Conservation (phyloP, 2,888 invertebrate genomes). For the Tribolium freemani region DNA sequence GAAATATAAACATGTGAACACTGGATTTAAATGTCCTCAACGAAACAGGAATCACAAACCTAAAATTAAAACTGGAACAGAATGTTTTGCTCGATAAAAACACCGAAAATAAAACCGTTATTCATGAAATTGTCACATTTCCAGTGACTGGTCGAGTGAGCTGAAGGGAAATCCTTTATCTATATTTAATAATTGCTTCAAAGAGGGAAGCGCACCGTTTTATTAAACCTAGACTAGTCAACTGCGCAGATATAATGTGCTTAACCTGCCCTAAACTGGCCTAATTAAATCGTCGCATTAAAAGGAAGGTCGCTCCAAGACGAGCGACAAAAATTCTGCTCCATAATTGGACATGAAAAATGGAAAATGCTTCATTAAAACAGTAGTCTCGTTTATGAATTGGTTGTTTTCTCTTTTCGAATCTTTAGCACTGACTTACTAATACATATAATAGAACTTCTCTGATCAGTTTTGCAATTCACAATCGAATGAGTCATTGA, state of each 20-base stretch:
- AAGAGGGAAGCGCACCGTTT: not conserved
- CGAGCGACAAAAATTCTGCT: too few relatives aligned
- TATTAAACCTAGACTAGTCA: not conserved
- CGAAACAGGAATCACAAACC: not conserved
- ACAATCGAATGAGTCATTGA: not conserved
- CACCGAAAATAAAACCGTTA: not conserved
- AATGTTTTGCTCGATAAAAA: not conserved
- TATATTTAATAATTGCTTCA: not conserved
- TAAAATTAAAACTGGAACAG: slow-evolving; percentile 13
- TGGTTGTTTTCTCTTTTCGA: too few relatives aligned
- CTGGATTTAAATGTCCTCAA: not conserved
- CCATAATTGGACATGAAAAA: too few relatives aligned
- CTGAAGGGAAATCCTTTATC: not conserved
- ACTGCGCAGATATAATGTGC: not conserved
- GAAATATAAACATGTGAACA: slow-evolving; percentile 16
- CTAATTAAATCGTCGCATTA: not conserved
- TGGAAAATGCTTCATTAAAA: too few relatives aligned
- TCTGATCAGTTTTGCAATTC: too few relatives aligned
- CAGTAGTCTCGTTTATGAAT: too few relatives aligned
- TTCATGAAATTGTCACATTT: not conserved
- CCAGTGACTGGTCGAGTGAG: not conserved
- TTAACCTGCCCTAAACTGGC: not conserved
- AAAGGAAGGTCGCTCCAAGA: too few relatives aligned
- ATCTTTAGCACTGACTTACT: too few relatives aligned
- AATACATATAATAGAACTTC: too few relatives aligned